phyloP scores from a whole-genome alignment of 2,113 vertebrate species.

The Fregata magnificens region DNA sequence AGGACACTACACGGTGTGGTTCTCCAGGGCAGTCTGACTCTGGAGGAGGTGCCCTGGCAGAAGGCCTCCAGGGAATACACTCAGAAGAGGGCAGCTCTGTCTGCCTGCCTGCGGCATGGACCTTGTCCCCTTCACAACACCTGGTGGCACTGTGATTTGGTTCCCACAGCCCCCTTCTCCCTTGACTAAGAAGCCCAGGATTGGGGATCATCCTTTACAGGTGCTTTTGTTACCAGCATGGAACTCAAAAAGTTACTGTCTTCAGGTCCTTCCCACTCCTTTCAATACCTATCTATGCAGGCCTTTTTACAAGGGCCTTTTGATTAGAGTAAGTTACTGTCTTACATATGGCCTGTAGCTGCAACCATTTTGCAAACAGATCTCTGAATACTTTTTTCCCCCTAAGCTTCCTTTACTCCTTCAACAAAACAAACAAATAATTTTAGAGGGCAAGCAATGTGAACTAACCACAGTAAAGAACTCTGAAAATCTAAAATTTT shows the following conservation, averaged over 20 bases:
- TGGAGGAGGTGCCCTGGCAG: not conserved
- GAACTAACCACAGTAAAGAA: not conserved
- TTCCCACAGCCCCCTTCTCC: not conserved
- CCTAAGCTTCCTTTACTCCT: not conserved
- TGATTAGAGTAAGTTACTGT: no score
- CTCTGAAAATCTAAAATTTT: not conserved
- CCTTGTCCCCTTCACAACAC: not conserved
- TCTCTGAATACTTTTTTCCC: not conserved
- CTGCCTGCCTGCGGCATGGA: not conserved
- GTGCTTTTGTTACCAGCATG: fast-evolving
- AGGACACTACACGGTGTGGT: no score
- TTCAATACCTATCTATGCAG: not conserved
- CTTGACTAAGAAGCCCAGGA: not conserved
- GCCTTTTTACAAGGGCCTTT: not conserved
- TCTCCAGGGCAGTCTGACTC: not conserved
- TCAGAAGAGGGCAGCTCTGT: not conserved
- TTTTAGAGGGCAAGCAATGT: not conserved
- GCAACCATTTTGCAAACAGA: not conserved
- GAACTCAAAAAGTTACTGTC: not conserved
- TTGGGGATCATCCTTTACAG: not conserved
- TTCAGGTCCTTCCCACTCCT: not conserved
- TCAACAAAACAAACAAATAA: not conserved
- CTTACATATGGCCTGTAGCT: not conserved
- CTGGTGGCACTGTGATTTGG: not conserved
- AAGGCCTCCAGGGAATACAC: not conserved